Percentiles rank a stretch among this genome's conserved stretches.
phyloP scores from a whole-genome alignment of 2,113 vertebrate species.

The Phalacrocorax aristotelis region DNA sequence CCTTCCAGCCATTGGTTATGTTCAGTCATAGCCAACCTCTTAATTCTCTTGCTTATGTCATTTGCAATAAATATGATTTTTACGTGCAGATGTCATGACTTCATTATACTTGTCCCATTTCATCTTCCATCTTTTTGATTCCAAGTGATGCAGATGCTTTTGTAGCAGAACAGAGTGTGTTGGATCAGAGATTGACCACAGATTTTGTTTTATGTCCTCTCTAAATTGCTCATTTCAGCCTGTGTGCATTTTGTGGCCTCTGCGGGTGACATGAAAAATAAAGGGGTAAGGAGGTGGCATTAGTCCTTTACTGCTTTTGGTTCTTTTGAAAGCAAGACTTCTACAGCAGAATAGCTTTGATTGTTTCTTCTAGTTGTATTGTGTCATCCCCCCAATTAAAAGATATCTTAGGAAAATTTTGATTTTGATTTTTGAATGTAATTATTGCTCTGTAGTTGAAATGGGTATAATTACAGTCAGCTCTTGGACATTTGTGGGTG shows the following conservation, averaged over 20 bases:
- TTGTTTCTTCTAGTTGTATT: not conserved
- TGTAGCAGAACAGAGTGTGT: not conserved
- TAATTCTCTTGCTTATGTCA: not conserved
- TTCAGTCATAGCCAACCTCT: not conserved
- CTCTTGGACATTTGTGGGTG: not conserved
- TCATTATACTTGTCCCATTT: not conserved
- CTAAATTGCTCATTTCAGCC: not conserved
- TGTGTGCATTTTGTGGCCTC: not conserved
- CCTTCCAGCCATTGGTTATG: not conserved
- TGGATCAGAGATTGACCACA: not conserved
- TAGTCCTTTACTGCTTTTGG: not conserved
- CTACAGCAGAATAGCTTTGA: not conserved
- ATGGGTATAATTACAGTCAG: not conserved
- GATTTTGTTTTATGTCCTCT: not conserved
- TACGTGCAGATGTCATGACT: not conserved
- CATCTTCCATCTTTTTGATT: not conserved
- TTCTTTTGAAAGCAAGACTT: not conserved
- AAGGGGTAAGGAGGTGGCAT: not conserved
- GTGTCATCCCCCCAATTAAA: not conserved
- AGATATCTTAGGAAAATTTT: not conserved
- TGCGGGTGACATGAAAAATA: not conserved
- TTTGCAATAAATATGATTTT: not conserved
- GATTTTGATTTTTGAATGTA: not conserved
- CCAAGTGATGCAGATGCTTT: not conserved
- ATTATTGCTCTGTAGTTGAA: slow-evolving; percentile 13